These are phyloP conservation scores for Vidua chalybeata DNA, from an alignment of 2,113 vertebrate species.

Conservation along the genomic window DNA sequence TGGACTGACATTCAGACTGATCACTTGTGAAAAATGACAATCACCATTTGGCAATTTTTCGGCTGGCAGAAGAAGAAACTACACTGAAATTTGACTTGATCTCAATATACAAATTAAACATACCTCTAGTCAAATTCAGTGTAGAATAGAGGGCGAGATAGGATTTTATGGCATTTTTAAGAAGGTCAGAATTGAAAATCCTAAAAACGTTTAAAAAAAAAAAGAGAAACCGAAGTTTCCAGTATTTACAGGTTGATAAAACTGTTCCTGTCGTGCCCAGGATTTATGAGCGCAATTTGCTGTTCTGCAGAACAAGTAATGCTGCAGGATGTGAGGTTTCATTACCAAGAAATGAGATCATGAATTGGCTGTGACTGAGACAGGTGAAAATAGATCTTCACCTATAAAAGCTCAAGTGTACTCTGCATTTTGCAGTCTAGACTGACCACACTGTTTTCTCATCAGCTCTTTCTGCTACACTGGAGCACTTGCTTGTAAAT, in stretches of 20 bases:
- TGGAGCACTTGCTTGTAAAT: conserved; percentile 16
- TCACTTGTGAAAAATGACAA: conserved; percentile 7
- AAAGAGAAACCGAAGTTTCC: not conserved
- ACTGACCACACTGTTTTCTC: conserved; percentile 24
- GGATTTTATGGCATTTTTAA: not conserved
- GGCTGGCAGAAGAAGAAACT: not conserved
- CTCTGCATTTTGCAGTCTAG: not conserved
- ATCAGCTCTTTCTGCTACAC: not conserved
- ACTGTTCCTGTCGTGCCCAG: not conserved
- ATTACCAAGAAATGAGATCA: conserved; percentile 41
- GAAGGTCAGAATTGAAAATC: not conserved
- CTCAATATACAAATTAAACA: not conserved
- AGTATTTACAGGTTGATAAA: conserved; percentile 2
- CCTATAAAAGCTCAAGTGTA: conserved; percentile 5
- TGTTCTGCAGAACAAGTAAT: conserved; percentile 25
- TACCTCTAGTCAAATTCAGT: not conserved
- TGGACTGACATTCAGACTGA: conserved; percentile 1
- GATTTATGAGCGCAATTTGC: conserved; percentile 22
- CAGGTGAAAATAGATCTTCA: conserved; percentile 49
- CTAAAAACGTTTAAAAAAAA: not conserved
- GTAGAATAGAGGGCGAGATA: not conserved
- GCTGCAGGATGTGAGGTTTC: conserved; percentile 22
- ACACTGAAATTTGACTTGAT: not conserved
- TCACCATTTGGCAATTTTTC: not conserved
- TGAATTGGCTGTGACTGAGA: conserved; percentile 32